Evolutionary conservation across 2,797 vertebrate species (phyloP).

Genomic region (Sebastes trivittatus): DNA sequence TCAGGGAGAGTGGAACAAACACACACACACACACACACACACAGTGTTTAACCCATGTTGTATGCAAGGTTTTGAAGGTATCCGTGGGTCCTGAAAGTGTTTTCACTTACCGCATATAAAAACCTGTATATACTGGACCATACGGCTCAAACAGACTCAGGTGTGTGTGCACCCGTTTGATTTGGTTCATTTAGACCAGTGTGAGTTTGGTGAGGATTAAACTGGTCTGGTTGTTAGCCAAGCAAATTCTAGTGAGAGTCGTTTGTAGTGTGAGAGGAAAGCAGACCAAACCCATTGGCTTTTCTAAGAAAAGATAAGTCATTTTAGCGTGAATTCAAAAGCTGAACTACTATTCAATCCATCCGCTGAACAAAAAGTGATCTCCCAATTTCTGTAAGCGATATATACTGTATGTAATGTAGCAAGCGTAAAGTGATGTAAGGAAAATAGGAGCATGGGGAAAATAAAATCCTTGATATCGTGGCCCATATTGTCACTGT

Average conservation of each 20-base stretch:
- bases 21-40: background rate
- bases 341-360: too few species aligned
- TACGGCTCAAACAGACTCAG: background rate
- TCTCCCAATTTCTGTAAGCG: background rate
- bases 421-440: background rate
- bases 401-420: background rate
- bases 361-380: background rate
- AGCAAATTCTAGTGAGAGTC: background rate
- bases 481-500: rapidly evolving
- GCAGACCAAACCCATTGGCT: too few species aligned
- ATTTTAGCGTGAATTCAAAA: background rate
- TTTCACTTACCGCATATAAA: background rate
- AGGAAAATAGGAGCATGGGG: background rate
- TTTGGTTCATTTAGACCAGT: background rate
- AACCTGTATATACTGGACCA: background rate
- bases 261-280: background rate
- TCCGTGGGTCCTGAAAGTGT: background rate
- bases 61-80: background rate
- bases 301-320: too few species aligned
- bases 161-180: background rate
- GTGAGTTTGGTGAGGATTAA: background rate
- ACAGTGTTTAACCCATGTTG: background rate
- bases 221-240: background rate
- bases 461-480: background rate
- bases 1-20: constrained; percentile 1